Percentiles rank a stretch among this genome's conserved stretches.
Evolutionary conservation across 2,113 vertebrate species (phyloP).

Genomic region (Gorsachius goisagi): DNA sequence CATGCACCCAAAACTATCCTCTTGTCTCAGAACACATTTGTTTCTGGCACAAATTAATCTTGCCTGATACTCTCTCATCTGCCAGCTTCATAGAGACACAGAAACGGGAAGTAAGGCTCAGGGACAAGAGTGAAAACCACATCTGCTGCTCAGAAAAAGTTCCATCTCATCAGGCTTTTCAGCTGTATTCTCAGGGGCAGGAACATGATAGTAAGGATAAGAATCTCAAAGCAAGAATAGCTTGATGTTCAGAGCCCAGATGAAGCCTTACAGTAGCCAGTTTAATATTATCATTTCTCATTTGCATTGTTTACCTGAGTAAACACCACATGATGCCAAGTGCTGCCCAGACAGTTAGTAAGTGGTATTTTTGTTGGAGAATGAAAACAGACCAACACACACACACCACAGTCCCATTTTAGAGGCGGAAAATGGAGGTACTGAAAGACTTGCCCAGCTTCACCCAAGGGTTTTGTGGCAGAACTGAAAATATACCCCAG

Average conservation of each 20-base stretch:
- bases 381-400: background rate
- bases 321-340: background rate
- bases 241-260: background rate
- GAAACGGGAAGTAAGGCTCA: background rate
- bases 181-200: background rate
- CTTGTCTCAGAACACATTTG: background rate
- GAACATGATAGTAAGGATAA: background rate
- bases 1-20: background rate
- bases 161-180: background rate
- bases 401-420: background rate
- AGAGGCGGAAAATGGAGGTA: background rate
- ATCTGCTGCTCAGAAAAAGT: background rate
- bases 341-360: background rate
- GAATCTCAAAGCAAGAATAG: background rate
- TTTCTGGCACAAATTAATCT: background rate
- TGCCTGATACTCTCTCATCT: background rate
- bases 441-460: background rate
- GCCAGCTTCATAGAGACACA: background rate
- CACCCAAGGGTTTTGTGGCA: background rate
- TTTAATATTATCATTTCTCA: background rate
- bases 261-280: background rate
- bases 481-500: background rate
- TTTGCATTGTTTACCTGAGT: background rate
- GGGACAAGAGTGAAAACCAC: background rate
- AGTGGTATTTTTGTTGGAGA: background rate